Percentiles rank a stretch among this genome's conserved stretches.
Evolutionary conservation across 30 jellyfish, hydroid and myxozoan species (phyloP).

Genomic region (Morbakka virulenta): DNA sequence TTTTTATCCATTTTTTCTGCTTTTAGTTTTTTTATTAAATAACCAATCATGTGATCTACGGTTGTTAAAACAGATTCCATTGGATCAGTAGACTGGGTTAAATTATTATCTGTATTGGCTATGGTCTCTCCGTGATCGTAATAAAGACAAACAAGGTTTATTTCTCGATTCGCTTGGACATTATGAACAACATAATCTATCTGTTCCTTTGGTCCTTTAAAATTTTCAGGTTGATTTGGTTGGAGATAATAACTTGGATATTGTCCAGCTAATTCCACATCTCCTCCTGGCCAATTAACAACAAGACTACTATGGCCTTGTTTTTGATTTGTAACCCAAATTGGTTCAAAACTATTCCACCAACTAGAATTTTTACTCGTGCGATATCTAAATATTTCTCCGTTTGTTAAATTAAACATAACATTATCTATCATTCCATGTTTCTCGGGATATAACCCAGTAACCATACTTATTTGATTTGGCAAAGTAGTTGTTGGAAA

Average conservation of each 20-base stretch:
- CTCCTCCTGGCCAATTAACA: slow-evolving; percentile 80
- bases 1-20: no score
- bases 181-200: no score
- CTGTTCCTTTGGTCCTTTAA: no score
- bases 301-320: slow-evolving; percentile 82
- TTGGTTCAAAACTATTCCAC: slow-evolving; percentile 87
- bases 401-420: slow-evolving; percentile 32
- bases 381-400: slow-evolving; percentile 18
- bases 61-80: no score
- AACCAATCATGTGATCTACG: no score
- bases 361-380: slow-evolving; percentile 54
- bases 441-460: slow-evolving; percentile 85
- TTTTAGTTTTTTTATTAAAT: no score
- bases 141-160: no score
- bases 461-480: slow-evolving; percentile 65
- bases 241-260: slow-evolving; percentile 44
- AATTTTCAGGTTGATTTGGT: not conserved
- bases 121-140: no score
- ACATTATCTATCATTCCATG: slow-evolving; percentile 82
- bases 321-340: slow-evolving; percentile 76
- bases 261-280: slow-evolving; percentile 36
- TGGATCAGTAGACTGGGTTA: no score
- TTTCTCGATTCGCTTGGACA: no score
- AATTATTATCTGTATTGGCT: no score
- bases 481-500: slow-evolving; percentile 84